Conservation (phyloP, 2,797 vertebrate genomes). For the Pachyuromys duprasi region DNA sequence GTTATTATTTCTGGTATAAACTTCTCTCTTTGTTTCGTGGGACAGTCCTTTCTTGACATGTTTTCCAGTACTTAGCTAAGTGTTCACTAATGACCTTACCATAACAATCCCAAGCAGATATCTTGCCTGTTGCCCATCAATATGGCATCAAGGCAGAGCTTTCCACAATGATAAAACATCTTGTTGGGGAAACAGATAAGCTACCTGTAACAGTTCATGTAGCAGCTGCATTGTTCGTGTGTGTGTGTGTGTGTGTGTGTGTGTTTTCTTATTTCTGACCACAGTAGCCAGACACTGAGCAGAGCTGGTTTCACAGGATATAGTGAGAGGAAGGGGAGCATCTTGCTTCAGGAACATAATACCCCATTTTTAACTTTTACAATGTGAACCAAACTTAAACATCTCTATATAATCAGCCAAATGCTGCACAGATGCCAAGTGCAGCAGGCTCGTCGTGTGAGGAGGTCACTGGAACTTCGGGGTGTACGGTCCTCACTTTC, state of each 20-base stretch:
- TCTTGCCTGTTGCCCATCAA: not conserved
- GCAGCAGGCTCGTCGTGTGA: not conserved
- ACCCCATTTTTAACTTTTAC: conserved; percentile 6
- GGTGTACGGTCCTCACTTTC: not conserved
- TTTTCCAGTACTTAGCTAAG: not conserved
- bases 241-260: too few species aligned
- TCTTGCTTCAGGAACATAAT: not conserved
- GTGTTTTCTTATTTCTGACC: not conserved
- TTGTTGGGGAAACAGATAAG: not conserved
- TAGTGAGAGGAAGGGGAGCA: not conserved
- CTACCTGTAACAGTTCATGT: not conserved
- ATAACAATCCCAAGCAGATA: not conserved
- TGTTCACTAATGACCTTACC: conserved; percentile 28
- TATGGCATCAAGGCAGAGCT: not conserved
- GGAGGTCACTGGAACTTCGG: not conserved
- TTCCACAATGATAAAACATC: conserved; percentile 7
- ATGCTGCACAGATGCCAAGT: not conserved
- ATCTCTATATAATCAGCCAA: not conserved
- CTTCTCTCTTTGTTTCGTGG: not conserved
- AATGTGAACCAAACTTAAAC: not conserved
- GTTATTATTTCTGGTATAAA: not conserved
- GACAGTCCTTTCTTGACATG: not conserved
- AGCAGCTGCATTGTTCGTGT: not conserved
- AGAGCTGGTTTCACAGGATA: not conserved
- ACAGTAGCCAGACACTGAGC: not conserved